phyloP scores from a whole-genome alignment of 2,113 vertebrate genomes.

The Chascanopsetta lugubris region DNA sequence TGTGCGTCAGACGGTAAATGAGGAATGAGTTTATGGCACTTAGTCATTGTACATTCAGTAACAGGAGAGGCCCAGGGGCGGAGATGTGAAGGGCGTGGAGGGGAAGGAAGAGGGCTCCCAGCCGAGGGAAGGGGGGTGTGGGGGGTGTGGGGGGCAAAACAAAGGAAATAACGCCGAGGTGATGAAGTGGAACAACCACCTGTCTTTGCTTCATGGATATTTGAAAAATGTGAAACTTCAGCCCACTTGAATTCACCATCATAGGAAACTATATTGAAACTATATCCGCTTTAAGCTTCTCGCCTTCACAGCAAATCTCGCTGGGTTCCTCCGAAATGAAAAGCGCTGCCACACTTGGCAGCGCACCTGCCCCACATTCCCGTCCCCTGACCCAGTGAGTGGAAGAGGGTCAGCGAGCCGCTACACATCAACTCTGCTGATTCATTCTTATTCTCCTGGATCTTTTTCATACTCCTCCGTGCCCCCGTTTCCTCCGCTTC shows the following conservation, averaged over 20 bases:
- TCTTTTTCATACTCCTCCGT: slow-evolving; percentile 25
- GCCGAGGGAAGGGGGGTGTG: too few relatives aligned
- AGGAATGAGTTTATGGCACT: slow-evolving; percentile 31
- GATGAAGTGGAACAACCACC: neutral
- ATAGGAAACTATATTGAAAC: slow-evolving; percentile 17
- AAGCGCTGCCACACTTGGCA: slow-evolving; percentile 46
- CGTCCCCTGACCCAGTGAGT: slow-evolving; percentile 14
- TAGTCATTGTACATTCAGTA: slow-evolving; percentile 36
- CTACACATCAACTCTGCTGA: slow-evolving; percentile 47
- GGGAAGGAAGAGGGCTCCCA: slow-evolving; percentile 56
- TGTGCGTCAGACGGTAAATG: slow-evolving; percentile 13
- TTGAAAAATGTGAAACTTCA: slow-evolving; percentile 8
- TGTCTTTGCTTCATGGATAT: slow-evolving; percentile 7
- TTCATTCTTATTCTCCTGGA: slow-evolving; percentile 49
- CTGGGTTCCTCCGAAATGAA: slow-evolving; percentile 37
- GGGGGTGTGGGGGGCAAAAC: slow-evolving; percentile 44
- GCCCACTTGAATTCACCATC: neutral
- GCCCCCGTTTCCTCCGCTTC: slow-evolving; percentile 59
- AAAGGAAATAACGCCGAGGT: slow-evolving; percentile 46
- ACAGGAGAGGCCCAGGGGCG: slow-evolving; percentile 28
- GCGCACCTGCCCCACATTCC: slow-evolving; percentile 39
- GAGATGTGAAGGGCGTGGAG: slow-evolving; percentile 51
- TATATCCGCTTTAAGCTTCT: slow-evolving; percentile 3
- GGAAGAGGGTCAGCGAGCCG: slow-evolving; percentile 37
- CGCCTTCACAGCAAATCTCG: neutral